Percentiles rank a stretch among this genome's conserved stretches.
These are phyloP conservation scores for Strix aluco DNA, from an alignment of 2,113 vertebrate species.

Conservation along the genomic window DNA sequence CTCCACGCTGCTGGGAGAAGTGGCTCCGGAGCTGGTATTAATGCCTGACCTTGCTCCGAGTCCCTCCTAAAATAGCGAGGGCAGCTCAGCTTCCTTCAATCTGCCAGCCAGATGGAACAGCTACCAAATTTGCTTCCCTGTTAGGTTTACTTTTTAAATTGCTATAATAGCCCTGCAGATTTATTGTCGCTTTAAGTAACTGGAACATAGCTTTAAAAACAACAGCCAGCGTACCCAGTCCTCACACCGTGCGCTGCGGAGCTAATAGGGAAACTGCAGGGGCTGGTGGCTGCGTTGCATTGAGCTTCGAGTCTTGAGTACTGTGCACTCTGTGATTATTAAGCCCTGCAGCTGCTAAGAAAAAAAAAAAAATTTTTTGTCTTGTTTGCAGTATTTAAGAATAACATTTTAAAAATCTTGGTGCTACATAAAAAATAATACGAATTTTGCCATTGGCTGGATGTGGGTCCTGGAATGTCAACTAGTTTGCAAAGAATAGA, in stretches of 20 bases:
- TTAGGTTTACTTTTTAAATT: not conserved
- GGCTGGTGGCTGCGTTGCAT: not conserved
- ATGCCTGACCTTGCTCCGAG: not conserved
- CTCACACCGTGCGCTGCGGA: not conserved
- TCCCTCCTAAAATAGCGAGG: not conserved
- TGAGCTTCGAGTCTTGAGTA: not conserved
- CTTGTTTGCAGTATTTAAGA: not conserved
- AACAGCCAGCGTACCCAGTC: accelerated
- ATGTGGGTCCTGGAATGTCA: not conserved
- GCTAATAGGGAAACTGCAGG: not conserved
- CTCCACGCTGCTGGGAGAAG: constrained; percentile 2
- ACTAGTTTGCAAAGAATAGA: not conserved
- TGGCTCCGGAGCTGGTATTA: not conserved
- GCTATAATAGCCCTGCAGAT: not conserved
- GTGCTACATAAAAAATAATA: not conserved
- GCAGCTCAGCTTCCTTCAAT: accelerated
- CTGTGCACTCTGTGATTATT: not conserved
- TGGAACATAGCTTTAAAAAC: not conserved
- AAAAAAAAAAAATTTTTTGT: not conserved
- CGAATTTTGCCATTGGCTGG: not conserved
- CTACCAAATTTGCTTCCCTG: not conserved
- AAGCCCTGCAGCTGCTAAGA: not conserved
- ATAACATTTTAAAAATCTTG: not conserved
- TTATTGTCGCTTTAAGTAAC: not conserved
- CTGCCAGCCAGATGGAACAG: not conserved